Evolutionary conservation across 2,113 vertebrate species (phyloP), one percentile per base, ranked within the genome.

Genomic region (Platycercus adscitus): DNA sequence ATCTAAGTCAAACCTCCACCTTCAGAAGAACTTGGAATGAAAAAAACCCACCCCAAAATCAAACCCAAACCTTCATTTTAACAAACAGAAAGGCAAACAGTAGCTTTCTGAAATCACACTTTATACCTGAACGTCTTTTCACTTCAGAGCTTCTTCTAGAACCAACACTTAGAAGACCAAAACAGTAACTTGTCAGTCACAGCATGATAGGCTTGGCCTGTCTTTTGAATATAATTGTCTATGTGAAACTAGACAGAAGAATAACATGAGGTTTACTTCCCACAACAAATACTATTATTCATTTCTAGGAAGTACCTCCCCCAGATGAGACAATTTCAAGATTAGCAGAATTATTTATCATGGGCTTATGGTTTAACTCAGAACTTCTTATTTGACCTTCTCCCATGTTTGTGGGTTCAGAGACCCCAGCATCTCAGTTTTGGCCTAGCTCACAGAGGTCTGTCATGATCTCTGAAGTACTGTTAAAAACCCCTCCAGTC

Each of bases 271-370:
- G 41, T 60, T 76, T 49, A 61, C 50, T 87, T 85, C n/a, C 50
- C 37, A 47, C 14, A 65, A 12, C 16, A 79, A 80, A 70, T 15
- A 20, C 10, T 47, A 15, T n/a, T 82, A 37, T 65, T 93, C 6
- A 9, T 77, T 75, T 63, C 50, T 33, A 44, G 55, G 26, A 68
- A 47, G 14, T 7, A 56, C 37, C 44, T 86, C 56, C 52, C 79
- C 52, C 75, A 85, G 41, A 77, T 1, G 7, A 86, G 58, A 72
- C n/a, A 58, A 53, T 69, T 90, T 80, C 29, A 76, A 85, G 81
- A 88, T 68, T 17, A 80, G 44, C 44, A 82, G 56, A 81, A 94
- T 35, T 71, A 94, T 87, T 93, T 93, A 89, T 37, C 35, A 0
- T 35, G 0, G 0, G 6, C 0, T 87, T 60, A 23, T 2, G 1